phyloP scores from a whole-genome alignment of 2,113 vertebrate genomes.

The Tetraodon nigroviridis region DNA sequence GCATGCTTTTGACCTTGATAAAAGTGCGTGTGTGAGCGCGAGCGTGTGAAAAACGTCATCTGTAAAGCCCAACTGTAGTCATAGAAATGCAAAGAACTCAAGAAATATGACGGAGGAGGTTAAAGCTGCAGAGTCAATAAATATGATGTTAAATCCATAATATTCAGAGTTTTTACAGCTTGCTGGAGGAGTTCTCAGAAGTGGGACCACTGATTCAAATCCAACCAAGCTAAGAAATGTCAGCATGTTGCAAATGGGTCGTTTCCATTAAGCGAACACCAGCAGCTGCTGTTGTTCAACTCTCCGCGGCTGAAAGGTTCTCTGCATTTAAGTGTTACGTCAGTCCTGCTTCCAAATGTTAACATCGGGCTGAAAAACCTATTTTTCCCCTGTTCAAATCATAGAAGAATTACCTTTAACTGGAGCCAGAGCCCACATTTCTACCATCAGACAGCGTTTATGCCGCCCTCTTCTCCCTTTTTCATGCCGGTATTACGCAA shows the following conservation, averaged over 20 bases:
- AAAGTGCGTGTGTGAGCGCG: neutral
- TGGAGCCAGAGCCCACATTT: neutral
- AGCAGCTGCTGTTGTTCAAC: no score
- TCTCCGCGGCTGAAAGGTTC: slow-evolving; percentile 14
- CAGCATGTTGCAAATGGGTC: neutral
- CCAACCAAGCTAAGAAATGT: no score
- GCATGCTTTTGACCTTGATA: neutral
- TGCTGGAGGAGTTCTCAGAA: no score
- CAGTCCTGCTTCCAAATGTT: no score
- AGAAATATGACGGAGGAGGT: no score
- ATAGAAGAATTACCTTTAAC: slow-evolving; percentile 14
- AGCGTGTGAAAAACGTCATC: no score
- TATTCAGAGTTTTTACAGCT: neutral
- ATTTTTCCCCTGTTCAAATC: neutral
- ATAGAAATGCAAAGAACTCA: neutral
- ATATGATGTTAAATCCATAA: neutral
- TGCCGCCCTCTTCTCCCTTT: neutral
- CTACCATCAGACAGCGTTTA: neutral
- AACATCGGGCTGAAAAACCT: no score
- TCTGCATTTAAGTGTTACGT: no score
- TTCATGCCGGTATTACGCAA: neutral
- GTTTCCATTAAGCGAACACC: neutral
- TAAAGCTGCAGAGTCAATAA: no score
- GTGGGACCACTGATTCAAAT: no score
- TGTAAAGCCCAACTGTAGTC: neutral